Base-by-base conservation (phyloP, 2,888 invertebrate genomes). In the Uropetala carovei region DNA sequence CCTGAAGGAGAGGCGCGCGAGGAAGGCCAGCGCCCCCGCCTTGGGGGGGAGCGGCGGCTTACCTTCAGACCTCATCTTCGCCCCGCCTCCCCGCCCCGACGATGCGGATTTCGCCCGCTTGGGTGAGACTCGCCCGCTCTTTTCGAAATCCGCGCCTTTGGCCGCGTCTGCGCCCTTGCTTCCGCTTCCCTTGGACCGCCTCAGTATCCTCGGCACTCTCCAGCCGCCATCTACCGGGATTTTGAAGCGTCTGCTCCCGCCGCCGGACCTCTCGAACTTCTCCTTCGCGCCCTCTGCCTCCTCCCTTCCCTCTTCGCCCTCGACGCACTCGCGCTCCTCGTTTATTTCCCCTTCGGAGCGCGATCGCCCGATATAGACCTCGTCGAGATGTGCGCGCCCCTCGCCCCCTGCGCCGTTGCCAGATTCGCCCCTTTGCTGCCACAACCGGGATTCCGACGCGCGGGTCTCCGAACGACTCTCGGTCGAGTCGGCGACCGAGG, bases 41-140 rank as follows among this genome's bases (percentile, higher is more conserved):
- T 89, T 89, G 60, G 89, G 89, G 64, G 89, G 89, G 30, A 89
- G 89, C 30, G 89, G 89, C 18, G 89, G 89, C 43, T 89, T 89
- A 11, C 89, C 81, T 22, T 92, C 82, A 57, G 92, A 58, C 92
- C 58, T 27, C 89, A 89, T 89, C 64, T 30, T 60, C 84, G 84
- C 59, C 58, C 83, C 83, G 22, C 60, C 30, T 30, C 60, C 58
- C 27, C 83, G 58, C 57, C 81, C 75, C 27, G 57, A 22, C 89
- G 89, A 22, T 75, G 64, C 97, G 97, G 93, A 98, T 97, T 95
- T 98, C 97, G 89, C 97, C 89, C 60, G 89, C 60, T 64, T 89
- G 60, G 30, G 83, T 97, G 18, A 98, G 97, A 92, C 98, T 97
- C 7, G 82, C 22, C 92, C 85, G 92, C 92, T 91, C 93, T 93